phyloP scores from a whole-genome alignment of 2,113 vertebrate genomes.

The cattle (Bos taurus) region DNA sequence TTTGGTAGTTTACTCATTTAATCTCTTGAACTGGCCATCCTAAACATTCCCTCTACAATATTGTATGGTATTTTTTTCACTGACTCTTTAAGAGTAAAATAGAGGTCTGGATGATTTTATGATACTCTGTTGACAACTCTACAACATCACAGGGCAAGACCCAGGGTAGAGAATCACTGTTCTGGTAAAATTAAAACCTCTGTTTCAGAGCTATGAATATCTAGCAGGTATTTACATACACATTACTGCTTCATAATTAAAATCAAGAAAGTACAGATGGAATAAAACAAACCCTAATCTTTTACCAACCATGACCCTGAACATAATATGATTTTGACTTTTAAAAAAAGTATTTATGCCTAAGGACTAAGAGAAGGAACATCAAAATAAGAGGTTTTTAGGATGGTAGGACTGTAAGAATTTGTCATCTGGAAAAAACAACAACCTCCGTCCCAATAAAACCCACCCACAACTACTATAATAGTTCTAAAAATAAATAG shows the following conservation, averaged over 20 bases:
- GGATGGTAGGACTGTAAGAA: background rate
- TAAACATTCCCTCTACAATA: background rate
- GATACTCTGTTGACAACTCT: background rate
- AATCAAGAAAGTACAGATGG: background rate
- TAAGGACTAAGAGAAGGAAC: slow-evolving; percentile 1
- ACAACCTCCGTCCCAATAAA: background rate
- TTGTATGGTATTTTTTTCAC: background rate
- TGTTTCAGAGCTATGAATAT: background rate
- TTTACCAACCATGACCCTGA: slow-evolving; percentile 8
- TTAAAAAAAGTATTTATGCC: background rate
- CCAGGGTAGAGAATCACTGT: background rate
- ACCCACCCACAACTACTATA: background rate
- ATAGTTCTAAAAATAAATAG: slow-evolving; percentile 18
- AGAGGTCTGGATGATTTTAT: slow-evolving; percentile 18
- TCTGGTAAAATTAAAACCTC: slow-evolving; percentile 27
- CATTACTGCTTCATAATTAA: background rate
- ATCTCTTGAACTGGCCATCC: slow-evolving; percentile 22
- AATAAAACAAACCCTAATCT: slow-evolving; percentile 19
- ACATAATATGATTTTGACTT: slow-evolving; percentile 12
- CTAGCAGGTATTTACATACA: background rate
- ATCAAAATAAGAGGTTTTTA: slow-evolving; percentile 17
- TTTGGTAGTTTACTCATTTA: slow-evolving; percentile 19
- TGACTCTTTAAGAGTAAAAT: slow-evolving; percentile 23
- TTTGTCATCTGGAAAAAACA: slow-evolving; percentile 16
- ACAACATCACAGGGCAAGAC: background rate